Evolutionary conservation across 2,888 invertebrate genomes (phyloP).

Genomic region (Dasypolia templi): DNA sequence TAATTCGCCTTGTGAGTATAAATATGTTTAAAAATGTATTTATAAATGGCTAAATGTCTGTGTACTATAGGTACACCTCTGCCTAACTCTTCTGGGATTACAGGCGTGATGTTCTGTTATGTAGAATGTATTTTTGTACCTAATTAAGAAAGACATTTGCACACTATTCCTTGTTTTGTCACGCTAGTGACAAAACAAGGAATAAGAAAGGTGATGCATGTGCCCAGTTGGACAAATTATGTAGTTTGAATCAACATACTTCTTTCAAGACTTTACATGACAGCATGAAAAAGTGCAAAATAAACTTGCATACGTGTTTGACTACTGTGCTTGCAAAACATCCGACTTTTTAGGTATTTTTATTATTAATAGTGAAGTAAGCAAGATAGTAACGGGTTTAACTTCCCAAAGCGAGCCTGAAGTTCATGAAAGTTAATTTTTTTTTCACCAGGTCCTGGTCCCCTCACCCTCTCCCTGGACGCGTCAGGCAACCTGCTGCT

Average conservation of each 20-base stretch:
- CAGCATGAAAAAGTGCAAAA: neutral
- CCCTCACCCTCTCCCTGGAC: conserved; percentile 86
- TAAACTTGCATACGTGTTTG: neutral
- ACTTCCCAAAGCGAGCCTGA: neutral
- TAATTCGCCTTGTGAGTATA: conserved; percentile 80
- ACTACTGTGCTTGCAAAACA: neutral
- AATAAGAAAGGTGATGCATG: neutral
- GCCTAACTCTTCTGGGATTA: no score
- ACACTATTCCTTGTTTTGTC: no score
- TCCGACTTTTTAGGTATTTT: neutral
- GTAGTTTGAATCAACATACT: neutral
- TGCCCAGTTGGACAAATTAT: neutral
- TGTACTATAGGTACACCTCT: no score
- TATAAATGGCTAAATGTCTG: no score
- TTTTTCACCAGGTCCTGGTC: conserved; percentile 59
- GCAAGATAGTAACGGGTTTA: neutral
- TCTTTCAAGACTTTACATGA: neutral
- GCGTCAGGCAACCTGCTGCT: conserved; percentile 86
- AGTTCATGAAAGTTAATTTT: neutral
- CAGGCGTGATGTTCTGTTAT: no score
- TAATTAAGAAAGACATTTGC: neutral
- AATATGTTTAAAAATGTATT: neutral
- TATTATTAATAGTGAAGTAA: neutral
- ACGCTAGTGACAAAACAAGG: neutral
- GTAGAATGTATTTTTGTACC: no score